Base-by-base conservation (phyloP, 2,113 vertebrate genomes). In the Pleuronectes platessa region DNA sequence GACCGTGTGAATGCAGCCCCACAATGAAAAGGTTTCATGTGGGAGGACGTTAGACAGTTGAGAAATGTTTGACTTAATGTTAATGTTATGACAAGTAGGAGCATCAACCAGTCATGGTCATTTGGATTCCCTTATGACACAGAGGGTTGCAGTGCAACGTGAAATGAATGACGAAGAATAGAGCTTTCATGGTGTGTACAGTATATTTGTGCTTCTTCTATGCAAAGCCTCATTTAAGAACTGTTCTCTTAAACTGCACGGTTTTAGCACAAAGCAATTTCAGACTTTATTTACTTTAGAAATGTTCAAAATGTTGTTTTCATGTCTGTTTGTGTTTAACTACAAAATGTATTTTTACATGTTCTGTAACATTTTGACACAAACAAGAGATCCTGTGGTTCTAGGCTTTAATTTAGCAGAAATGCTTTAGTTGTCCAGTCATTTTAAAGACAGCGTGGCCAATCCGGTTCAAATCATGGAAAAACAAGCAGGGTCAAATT, bases 341-440 rank as follows among this genome's bases (percentile, higher is more conserved):
- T 47, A 45, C 49, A 79, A 79, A 66, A 68, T 20, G 47, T 61
- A 79, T 79, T 72, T 67, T 24, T 73, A 59, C n/a, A 14, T 47
- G 53, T 35, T 8, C 68, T 67, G 31, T 23, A 2, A 45, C 76
- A 45, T 55, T 23, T 18, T 42, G 42, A 54, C 9, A 18, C 23
- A 20, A 27, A 71, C 27, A 71, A 60, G 21, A 65, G 27, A 21
- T 37, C 18, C 8, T 40, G 53, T 7, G 26, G 37, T 40, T 70
- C 53, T 4, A 5, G 26, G 17, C 51, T 40, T 24, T 3, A 58
- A 65, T 26, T 61, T 4, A 49, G n/a, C 17, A 64, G 35, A 23
- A 23, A 3, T 58, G 71, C 27, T n/a, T 35, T 7, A 9, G 23
- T 18, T 18, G n/a, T 53, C 18, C 0, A 42, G 40, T 42, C 3